A percentile compares a stretch with the other conserved stretches of the same genome.
Evolutionary conservation across 1,140 invertebrate species (phyloP).

Genomic region (Penaeus vannamei): DNA sequence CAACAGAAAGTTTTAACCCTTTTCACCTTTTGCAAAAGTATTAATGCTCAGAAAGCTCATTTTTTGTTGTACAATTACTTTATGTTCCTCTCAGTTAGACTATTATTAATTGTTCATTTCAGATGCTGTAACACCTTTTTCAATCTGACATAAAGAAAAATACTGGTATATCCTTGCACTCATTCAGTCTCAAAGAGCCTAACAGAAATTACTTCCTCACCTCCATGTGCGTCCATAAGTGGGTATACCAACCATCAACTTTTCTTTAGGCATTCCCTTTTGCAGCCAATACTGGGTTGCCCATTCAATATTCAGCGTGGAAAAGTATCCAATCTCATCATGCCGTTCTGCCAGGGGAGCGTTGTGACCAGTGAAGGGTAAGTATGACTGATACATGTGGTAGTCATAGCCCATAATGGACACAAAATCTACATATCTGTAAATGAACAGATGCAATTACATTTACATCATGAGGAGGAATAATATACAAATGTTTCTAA

Average conservation of each 20-base stretch:
- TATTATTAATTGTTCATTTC: no score
- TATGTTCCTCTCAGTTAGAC: no score
- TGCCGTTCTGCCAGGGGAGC: slow-evolving; percentile 80
- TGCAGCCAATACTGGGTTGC: slow-evolving; percentile 85
- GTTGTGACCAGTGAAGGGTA: slow-evolving; percentile 87
- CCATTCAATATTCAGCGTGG: slow-evolving; percentile 86
- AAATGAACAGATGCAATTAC: slow-evolving; percentile 67
- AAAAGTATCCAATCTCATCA: slow-evolving; percentile 78
- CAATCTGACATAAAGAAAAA: neutral
- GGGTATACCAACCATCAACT: slow-evolving; percentile 90
- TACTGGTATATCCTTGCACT: neutral
- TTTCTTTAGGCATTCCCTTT: slow-evolving; percentile 85
- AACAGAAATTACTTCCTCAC: slow-evolving; percentile 71
- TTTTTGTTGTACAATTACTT: no score
- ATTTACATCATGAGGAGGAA: no score
- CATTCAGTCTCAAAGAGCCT: neutral
- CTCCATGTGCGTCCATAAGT: slow-evolving; percentile 89
- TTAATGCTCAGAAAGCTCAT: no score
- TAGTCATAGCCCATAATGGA: slow-evolving; percentile 94
- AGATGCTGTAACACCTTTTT: no score
- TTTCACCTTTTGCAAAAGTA: no score
- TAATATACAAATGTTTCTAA: no score
- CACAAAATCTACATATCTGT: slow-evolving; percentile 84
- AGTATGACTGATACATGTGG: slow-evolving; percentile 83
- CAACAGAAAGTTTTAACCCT: neutral